Percentiles rank a stretch among this genome's conserved stretches.
Evolutionary conservation across 2,888 invertebrate species (phyloP).

Genomic region (Elmis aenea): DNA sequence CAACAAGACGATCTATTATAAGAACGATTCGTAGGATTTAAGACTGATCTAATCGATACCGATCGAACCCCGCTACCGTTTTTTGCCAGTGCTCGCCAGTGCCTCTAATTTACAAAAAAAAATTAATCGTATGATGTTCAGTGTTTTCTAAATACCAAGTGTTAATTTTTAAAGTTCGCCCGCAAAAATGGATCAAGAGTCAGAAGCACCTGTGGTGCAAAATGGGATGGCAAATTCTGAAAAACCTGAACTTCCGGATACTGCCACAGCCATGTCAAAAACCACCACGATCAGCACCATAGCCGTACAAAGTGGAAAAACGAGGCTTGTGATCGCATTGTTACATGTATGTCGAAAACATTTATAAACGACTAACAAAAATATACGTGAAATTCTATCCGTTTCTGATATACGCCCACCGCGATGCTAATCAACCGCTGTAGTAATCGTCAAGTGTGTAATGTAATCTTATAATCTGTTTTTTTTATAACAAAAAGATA

Average conservation of each 20-base stretch:
- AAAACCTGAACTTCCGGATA: conserved; percentile 19
- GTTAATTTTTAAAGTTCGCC: no score
- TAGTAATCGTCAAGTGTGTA: no score
- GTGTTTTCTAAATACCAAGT: no score
- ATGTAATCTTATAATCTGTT: no score
- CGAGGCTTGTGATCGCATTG: conserved; percentile 81
- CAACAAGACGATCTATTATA: conserved; percentile 5
- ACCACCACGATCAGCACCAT: conserved; percentile 87
- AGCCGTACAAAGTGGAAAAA: conserved; percentile 81
- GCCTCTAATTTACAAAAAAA: no score
- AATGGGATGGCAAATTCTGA: background rate
- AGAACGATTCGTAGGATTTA: conserved; percentile 3
- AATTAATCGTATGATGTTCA: no score
- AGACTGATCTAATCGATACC: no score
- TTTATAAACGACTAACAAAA: no score
- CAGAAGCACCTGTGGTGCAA: background rate
- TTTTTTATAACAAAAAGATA: no score
- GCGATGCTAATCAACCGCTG: conserved; percentile 1
- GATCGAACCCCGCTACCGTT: no score
- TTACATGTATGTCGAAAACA: conserved; percentile 79
- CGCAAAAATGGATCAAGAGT: background rate
- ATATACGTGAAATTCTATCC: no score
- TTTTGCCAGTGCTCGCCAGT: no score
- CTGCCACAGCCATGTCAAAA: conserved; percentile 44
- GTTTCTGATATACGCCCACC: conserved; percentile 8